Evolutionary conservation across 2,113 vertebrate genomes (phyloP).

Genomic region (Gymnocephalus cernua): DNA sequence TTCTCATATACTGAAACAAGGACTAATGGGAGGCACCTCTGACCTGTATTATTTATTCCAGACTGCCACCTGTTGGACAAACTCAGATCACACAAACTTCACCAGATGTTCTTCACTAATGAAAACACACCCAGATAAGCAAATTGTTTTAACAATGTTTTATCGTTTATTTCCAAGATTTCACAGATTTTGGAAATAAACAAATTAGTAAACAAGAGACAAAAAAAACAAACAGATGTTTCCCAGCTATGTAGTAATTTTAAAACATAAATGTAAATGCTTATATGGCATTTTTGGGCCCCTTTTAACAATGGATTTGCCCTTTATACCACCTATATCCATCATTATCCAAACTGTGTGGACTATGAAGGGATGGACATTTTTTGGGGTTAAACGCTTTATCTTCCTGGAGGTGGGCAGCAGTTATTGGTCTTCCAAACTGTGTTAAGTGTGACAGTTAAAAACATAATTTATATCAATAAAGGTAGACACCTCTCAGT

Average conservation of each 20-base stretch:
- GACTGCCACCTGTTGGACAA: conserved; percentile 87
- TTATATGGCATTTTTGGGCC: too few relatives aligned
- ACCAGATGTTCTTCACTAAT: neutral
- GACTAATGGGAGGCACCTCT: neutral
- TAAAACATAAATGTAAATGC: neutral
- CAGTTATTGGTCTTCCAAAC: too few relatives aligned
- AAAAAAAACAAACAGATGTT: neutral
- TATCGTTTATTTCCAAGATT: neutral
- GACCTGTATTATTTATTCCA: conserved; percentile 68
- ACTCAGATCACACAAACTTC: conserved; percentile 41
- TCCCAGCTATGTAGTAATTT: neutral
- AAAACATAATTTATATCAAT: too few relatives aligned
- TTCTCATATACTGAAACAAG: neutral
- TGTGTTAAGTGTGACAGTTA: too few relatives aligned
- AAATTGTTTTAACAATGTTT: neutral
- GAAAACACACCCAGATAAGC: neutral
- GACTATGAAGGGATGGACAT: too few relatives aligned
- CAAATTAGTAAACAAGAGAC: neutral
- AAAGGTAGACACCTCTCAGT: too few relatives aligned
- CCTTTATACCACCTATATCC: too few relatives aligned
- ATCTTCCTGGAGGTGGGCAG: too few relatives aligned
- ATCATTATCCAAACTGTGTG: too few relatives aligned
- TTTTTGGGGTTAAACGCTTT: too few relatives aligned
- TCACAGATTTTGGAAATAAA: neutral
- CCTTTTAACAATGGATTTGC: too few relatives aligned